Evolutionary conservation across 2,888 invertebrate genomes (phyloP), one percentile per base, ranked within the genome.

Genomic region (Chloroclystis v-ata): DNA sequence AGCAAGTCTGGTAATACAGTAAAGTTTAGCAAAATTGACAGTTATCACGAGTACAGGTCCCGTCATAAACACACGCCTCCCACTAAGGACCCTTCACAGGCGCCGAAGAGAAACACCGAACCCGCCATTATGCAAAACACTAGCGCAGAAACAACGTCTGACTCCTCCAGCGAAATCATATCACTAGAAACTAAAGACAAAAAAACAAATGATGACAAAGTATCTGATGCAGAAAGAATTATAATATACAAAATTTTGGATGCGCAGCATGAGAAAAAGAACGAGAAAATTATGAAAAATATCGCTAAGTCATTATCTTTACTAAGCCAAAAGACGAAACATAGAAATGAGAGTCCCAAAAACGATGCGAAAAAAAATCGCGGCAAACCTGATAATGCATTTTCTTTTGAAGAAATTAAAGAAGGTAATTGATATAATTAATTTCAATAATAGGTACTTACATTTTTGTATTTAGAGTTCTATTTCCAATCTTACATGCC

Each of bases 1-100:
- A 64, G 65, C 0, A 81, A 76, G 48, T 51, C 65, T 11, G 70
- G 67, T n/a, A 82, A 79, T 43, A 65, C 67, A 29, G 85, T 86
- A 0, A 84, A 82, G 52, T 85, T 86, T 45, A 78, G 78, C 56
- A 67, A 77, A 59, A 70, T 77, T 3, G 82, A 85, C 49, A 83
- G 78, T 51, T 86, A 87, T 52, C 85, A 86, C 32, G 85, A 86
- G 57, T 87, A 87, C 52, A 72, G 87, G 37, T 83, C 85, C 1
- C 68, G 81, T 1, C 84, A 85, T 48, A 83, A 81, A 56, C 87
- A 87, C 52, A 86, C 87, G 1, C 87, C 87, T 6, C 87, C 87
- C 0, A 86, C 87, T 10, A 85, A 83, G 62, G 82, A 84, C 13
- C 65, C 61, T 8, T 37, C 47, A 25, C 56, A 68, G 5, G 62